Evolutionary conservation across 2,113 vertebrate species (phyloP), one percentile per base, ranked within the genome.

Genomic region (Corydoras sp.): DNA sequence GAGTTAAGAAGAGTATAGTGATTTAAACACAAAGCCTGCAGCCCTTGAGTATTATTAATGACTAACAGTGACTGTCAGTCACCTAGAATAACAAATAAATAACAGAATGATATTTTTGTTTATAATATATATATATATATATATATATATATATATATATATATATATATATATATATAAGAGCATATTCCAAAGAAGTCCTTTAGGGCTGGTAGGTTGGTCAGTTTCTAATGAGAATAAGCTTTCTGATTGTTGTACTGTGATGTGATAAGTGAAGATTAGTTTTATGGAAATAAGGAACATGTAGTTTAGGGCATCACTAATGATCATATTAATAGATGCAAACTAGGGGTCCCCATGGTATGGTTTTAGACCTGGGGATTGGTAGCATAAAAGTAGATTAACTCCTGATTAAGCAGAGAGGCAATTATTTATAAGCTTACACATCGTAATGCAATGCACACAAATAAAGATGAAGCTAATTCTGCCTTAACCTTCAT

Each of bases 251-350:
- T 64, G 75, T 71, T 66, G 75, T 67, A 49, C 60, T 50, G 48
- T 63, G 14, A 55, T 31, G 51, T 49, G 35, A 24, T 43, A 55
- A 72, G 73, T 60, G 65, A 60, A 82, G 80, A 80, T 79, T 56
- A 76, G 76, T 76, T 77, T 74, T 76, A 76, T 80, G 77, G 58
- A 86, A 84, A 86, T 86, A 58, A 81, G 78, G 32, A 9, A 61
- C 62, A 77, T 77, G 79, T 63, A 30, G 61, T 73, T 76, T 82
- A 67, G 51, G 14, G 65, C 80, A 80, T 80, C 61, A 72, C 78
- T 85, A 84, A 84, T 83, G 81, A 86, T 87, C 73, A 82, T 79
- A 85, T 82, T 80, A 80, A 81, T 79, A 76, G 76, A 82, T 80
- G 79, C 73, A 67, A 86, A 83, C 75, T 14, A 35, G 76, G 70